Evolutionary conservation across 2,113 vertebrate species (phyloP), one percentile per base, ranked within the genome.

Genomic region (Sebastes schlegelii): DNA sequence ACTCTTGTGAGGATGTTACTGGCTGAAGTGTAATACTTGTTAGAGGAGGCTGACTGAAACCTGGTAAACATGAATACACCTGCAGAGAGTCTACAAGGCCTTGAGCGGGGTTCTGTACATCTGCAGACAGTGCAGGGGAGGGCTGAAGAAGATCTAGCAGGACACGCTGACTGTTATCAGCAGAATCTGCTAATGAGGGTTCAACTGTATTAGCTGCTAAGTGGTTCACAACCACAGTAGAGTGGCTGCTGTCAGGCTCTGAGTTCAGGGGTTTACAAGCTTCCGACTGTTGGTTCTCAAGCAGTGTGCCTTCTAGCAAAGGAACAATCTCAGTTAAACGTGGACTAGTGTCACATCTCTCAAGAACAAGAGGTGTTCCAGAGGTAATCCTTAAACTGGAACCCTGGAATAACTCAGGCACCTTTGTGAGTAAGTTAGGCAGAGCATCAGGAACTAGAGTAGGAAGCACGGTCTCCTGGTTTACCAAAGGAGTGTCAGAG

Each of bases 1-100:
- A 83, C 19, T 88, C 90, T 65, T 92, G 92, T 48, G 88, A 54
- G 9, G 89, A 45, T 7, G 92, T 88, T 40, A 93, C 89, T 21
- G 94, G 89, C 57, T 95, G 92, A 76, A 95, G 91, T 5, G 94
- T 84, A 19, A 95, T 89, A 77, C 84, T 93, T 21, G 92, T 48
- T 46, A 90, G 78, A 60, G 80, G 83, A 49, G 89, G 82, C 51
- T 74, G 91, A 84, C 75, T 92, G 82, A 86, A 87, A 81, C 77
- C 76, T 43, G 86, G 86, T n/a, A 88, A 86, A 80, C 69, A 91
- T 13, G 93, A 74, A 87, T 74, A 88, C 68, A 90, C 80, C 23
- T 89, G 91, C 45, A 92, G 63, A 61, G 89, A 80, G 52, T 94
- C 92, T 5, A 80, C 58, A 17, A 89, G 58, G 46, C 84, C 76